phyloP scores from a whole-genome alignment of 2,113 vertebrate genomes.

The Anarhynchus alexandrinus region DNA sequence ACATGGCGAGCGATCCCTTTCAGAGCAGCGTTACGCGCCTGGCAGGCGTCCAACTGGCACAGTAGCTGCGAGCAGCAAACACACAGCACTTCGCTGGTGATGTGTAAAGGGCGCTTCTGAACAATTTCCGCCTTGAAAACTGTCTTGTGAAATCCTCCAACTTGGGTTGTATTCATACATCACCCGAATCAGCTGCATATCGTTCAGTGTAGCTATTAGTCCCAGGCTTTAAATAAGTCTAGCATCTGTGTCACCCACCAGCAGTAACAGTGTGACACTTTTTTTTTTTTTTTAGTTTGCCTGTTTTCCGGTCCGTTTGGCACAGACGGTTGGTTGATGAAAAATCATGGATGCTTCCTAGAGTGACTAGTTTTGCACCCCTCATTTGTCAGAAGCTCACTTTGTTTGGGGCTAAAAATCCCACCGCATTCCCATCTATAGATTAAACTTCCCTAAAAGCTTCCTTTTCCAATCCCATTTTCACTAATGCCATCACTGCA shows the following conservation, averaged over 20 bases:
- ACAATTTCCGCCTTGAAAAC: conserved; percentile 21
- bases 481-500: not conserved
- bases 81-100: conserved; percentile 35
- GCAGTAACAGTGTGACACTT: not conserved
- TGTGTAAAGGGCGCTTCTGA: conserved; percentile 23
- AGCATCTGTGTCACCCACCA: not conserved
- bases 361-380: not conserved
- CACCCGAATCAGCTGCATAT: not conserved
- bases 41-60: conserved; percentile 36
- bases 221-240: not conserved
- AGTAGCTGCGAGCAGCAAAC: not conserved
- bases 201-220: not conserved
- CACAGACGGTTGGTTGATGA: not conserved
- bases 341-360: not conserved
- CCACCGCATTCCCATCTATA: not conserved
- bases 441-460: not conserved
- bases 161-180: not conserved
- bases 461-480: not conserved
- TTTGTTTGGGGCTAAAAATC: not conserved
- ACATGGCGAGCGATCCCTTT: not conserved
- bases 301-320: not conserved
- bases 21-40: not conserved
- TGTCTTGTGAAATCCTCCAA: not conserved
- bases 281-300: not conserved
- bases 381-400: not conserved